These are phyloP conservation scores for Alosa sapidissima DNA, from an alignment of 2,797 vertebrate genomes.

Conservation along the genomic window DNA sequence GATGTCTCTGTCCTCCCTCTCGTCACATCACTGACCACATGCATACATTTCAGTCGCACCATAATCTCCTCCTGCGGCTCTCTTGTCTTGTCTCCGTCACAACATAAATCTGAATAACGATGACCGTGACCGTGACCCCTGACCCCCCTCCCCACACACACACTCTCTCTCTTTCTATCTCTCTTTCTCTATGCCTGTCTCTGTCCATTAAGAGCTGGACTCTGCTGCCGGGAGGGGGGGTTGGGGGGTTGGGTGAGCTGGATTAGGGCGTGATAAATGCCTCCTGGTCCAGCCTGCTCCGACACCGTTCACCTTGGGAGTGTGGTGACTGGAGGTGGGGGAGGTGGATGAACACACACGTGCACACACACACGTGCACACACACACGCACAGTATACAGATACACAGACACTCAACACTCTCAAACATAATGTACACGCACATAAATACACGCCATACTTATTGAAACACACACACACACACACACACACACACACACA, in stretches of 20 bases:
- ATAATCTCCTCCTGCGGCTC: neutral
- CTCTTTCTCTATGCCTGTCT: neutral
- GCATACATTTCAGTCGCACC: neutral
- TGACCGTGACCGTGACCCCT: neutral
- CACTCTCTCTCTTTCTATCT: neutral
- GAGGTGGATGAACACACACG: neutral
- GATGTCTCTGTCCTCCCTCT: too few relatives aligned
- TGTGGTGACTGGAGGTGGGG: neutral
- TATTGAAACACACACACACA: neutral
- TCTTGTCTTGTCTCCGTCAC: neutral
- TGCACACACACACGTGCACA: conserved; percentile 2
- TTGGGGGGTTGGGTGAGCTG: neutral
- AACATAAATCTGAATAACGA: neutral
- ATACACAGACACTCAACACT: too few relatives aligned
- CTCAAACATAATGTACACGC: too few relatives aligned
- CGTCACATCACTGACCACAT: neutral
- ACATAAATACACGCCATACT: too few relatives aligned
- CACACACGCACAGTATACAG: neutral
- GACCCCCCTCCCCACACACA: neutral
- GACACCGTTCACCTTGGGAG: neutral
- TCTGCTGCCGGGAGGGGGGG: neutral
- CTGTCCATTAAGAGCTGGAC: neutral
- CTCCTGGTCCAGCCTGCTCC: neutral
- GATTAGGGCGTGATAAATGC: neutral
- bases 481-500: neutral